Evolutionary conservation across 2,888 invertebrate genomes (phyloP), one percentile per base, ranked within the genome.

Genomic region (Meiosimyza platycephala): DNA sequence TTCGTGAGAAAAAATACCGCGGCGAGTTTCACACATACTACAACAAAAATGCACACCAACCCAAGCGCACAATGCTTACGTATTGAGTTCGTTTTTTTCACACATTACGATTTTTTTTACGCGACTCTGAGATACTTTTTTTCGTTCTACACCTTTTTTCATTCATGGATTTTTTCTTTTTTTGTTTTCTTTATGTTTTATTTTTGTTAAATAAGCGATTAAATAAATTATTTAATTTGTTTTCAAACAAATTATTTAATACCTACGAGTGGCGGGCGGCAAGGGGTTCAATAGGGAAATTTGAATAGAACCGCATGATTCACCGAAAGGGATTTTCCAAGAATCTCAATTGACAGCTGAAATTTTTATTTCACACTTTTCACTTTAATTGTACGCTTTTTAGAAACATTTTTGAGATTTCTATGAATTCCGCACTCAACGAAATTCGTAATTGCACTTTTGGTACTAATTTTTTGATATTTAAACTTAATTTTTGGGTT

Each of bases 171-270:
- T 59, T 22, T 16, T 33, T 62, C 6, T 16, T 54, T 54, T n/a
- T 54, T n/a, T 60, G 60, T 52, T 62, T 28, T 18, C 47, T 51
- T 59, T n/a, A 33, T 59, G 16, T 59, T 22, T 48, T 54, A 47
- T 48, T 63, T 55, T 16, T 33, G 52, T 69, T 60, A 66, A 72
- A 71, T 51, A 66, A 50, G 72, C 72, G 54, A 52, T 72, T 62
- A 62, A 67, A 54, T 72, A 72, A 72, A 68, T 71, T 57, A 60
- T 47, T 59, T 59, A 40, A 65, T 72, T 66, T 66, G 59, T 55
- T 71, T 65, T 71, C 65, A 71, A 55, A 71, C 59, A 59, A 65
- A 71, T 59, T 65, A 40, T 13, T 62, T 62, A 28, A 62, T 28
- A 48, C 47, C 15, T 48, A 15, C 6, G 7, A 57, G 28, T n/a